These are phyloP conservation scores for Eilema sororculum DNA, from an alignment of 2,888 invertebrate species.

Conservation along the genomic window DNA sequence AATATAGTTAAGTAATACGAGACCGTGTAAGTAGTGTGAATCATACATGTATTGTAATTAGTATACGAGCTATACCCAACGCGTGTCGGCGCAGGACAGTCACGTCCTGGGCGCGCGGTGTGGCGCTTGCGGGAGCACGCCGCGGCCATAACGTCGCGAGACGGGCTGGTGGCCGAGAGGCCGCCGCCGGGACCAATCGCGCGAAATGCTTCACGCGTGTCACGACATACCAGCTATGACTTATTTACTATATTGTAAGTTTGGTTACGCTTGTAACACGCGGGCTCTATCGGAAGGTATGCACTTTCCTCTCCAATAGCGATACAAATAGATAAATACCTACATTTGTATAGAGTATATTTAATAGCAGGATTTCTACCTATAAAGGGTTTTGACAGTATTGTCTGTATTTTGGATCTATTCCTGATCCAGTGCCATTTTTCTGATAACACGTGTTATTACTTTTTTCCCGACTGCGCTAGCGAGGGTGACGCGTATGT, in stretches of 20 bases:
- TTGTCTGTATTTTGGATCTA: too few species aligned
- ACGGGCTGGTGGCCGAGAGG: neutral
- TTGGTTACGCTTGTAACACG: neutral
- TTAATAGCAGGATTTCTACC: too few species aligned
- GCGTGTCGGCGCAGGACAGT: neutral
- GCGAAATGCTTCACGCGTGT: neutral
- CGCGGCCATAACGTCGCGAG: neutral
- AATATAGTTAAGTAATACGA: too few species aligned
- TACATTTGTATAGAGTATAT: too few species aligned
- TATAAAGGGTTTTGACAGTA: too few species aligned
- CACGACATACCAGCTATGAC: neutral
- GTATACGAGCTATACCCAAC: neutral
- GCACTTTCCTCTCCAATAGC: neutral
- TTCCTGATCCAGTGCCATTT: too few species aligned
- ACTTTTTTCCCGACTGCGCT: too few species aligned
- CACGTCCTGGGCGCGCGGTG: neutral
- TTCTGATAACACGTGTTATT: too few species aligned
- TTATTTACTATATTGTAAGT: neutral
- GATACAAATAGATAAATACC: too few species aligned
- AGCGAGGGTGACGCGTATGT: too few species aligned
- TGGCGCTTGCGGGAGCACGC: slow-evolving; percentile 12
- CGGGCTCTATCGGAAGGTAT: neutral
- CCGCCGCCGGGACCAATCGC: too few species aligned
- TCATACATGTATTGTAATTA: neutral
- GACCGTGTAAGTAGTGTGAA: too few species aligned